These are phyloP conservation scores for Sphenopsis melanotis DNA, from an alignment of 2,797 vertebrate species.

Conservation along the genomic window DNA sequence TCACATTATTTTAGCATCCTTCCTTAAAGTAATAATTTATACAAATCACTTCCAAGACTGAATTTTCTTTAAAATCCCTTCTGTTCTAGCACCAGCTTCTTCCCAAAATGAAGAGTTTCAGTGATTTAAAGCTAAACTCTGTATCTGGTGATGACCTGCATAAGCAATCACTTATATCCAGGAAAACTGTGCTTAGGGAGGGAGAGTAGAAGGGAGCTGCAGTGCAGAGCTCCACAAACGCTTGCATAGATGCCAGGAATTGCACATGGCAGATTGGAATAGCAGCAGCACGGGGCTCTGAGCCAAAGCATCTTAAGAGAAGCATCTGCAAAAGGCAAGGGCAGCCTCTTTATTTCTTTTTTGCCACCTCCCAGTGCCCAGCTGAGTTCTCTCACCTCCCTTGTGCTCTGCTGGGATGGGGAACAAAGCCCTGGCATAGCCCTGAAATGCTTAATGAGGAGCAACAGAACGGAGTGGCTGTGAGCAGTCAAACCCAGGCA, in stretches of 20 bases:
- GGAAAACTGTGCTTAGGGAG: neutral
- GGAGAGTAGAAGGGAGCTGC: neutral
- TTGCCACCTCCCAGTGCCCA: neutral
- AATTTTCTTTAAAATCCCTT: neutral
- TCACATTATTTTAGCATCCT: neutral
- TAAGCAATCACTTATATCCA: neutral
- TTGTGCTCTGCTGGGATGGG: neutral
- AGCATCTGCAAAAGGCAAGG: constrained; percentile 16
- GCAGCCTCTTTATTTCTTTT: neutral
- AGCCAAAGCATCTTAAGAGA: constrained; percentile 37
- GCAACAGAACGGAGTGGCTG: neutral
- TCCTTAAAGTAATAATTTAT: neutral
- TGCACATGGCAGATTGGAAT: neutral
- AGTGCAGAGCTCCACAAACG: neutral
- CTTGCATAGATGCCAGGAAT: neutral
- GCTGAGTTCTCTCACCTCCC: constrained; percentile 13
- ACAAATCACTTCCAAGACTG: accelerated
- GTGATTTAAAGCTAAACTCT: neutral
- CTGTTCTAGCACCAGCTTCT: neutral
- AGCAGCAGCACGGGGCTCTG: neutral
- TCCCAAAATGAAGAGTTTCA: neutral
- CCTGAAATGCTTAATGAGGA: neutral
- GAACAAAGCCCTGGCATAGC: neutral
- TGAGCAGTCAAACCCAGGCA: neutral
- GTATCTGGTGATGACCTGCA: neutral